These are phyloP conservation scores for Micropoecilia bifurca DNA, from an alignment of 2,797 vertebrate species.

Conservation along the genomic window DNA sequence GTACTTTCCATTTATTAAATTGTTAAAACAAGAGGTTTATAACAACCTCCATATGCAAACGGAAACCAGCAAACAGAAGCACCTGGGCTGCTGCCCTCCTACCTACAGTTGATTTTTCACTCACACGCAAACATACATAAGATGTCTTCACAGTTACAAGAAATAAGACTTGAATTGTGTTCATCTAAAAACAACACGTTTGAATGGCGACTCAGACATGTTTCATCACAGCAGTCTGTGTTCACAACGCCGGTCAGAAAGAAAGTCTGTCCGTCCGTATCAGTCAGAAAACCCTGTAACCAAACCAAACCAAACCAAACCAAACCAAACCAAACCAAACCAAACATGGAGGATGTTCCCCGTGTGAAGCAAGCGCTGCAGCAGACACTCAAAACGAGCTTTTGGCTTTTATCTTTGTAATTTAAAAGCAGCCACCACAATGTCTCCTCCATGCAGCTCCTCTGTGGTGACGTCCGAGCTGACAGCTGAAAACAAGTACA, in stretches of 20 bases:
- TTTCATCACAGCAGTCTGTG: constrained; percentile 16
- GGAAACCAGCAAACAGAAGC: background rate
- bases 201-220: background rate
- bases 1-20: background rate
- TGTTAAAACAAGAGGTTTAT: background rate
- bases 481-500: constrained; percentile 43
- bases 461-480: constrained; percentile 25
- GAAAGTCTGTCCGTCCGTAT: constrained; percentile 9
- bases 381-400: constrained; percentile 7
- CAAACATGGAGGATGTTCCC: constrained; percentile 1
- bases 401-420: constrained; percentile 32
- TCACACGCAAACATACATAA: background rate
- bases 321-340: constrained; percentile 28
- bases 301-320: constrained; percentile 42
- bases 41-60: background rate
- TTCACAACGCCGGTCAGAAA: constrained; percentile 23
- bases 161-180: constrained; percentile 14
- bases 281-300: constrained; percentile 9
- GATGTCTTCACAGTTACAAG: constrained; percentile 8
- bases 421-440: constrained; percentile 33
- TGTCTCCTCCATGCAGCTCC: constrained; percentile 26
- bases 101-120: background rate
- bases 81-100: background rate
- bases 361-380: constrained; percentile 20
- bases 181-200: background rate